These are phyloP conservation scores for Beroe forskalii DNA, from an alignment of 37 sponge, comb jelly and placozoan species.

Conservation along the genomic window DNA sequence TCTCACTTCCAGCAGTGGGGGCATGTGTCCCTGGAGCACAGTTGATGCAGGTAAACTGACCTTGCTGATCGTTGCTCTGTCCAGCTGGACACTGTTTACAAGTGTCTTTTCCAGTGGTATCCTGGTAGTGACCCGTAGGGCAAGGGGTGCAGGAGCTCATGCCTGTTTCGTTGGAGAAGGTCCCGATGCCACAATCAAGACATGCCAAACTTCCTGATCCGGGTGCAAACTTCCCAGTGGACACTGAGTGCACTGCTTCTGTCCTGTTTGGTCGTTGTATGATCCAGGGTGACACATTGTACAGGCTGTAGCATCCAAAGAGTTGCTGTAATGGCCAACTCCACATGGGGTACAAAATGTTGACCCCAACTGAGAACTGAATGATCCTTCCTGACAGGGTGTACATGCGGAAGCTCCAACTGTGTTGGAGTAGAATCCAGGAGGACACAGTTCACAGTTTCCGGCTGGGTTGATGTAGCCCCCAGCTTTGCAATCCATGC, in stretches of 20 bases:
- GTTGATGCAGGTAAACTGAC: not conserved
- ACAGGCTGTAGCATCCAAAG: conserved; percentile 48
- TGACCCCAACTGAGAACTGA: conserved; percentile 5
- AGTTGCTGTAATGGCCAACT: conserved; percentile 48
- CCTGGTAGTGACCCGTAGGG: not conserved
- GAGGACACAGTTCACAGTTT: conserved; percentile 50
- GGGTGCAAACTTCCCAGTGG: not conserved
- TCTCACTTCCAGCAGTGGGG: not conserved
- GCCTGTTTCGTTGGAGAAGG: conserved; percentile 37
- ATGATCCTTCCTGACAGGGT: conserved; percentile 14
- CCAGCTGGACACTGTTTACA: conserved; percentile 49
- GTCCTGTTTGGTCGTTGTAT: conserved; percentile 8
- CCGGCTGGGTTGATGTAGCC: conserved; percentile 54
- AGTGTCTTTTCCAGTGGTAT: not conserved
- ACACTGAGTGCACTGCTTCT: not conserved
- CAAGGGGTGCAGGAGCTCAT: not conserved
- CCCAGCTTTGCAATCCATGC: conserved; percentile 13
- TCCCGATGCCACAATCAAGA: conserved; percentile 4
- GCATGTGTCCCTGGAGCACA: conserved; percentile 4
- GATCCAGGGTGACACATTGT: conserved; percentile 64
- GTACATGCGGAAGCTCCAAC: conserved; percentile 13
- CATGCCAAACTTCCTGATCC: not conserved
- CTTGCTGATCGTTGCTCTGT: not conserved
- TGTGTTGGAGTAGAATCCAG: not conserved
- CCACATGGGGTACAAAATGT: conserved; percentile 4